Percentiles rank a stretch among this genome's conserved stretches.
These are phyloP conservation scores for Montipora sp. DNA, from an alignment of 64 coral and sea anemone species.

Conservation along the genomic window DNA sequence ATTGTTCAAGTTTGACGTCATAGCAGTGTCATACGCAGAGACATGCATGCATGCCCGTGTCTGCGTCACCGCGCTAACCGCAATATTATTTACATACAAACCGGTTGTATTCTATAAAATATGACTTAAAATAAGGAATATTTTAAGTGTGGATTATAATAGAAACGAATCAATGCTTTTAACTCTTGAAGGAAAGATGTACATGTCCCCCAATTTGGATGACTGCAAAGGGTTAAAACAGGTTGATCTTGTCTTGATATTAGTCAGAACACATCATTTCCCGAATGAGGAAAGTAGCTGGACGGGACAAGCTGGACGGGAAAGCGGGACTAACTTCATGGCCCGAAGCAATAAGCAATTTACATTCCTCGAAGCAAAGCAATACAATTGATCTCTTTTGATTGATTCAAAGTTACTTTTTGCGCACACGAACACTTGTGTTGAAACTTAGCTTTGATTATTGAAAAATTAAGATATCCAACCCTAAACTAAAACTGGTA, in stretches of 20 bases:
- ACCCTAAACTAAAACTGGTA: no score
- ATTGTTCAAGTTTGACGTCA: neutral
- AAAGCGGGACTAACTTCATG: neutral
- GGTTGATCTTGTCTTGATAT: neutral
- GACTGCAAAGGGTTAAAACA: neutral
- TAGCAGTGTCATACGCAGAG: neutral
- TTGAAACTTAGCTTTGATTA: no score
- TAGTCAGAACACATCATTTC: neutral
- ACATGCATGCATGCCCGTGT: neutral
- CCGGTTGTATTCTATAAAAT: neutral
- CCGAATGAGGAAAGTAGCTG: neutral
- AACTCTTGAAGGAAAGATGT: neutral
- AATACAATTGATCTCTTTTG: neutral
- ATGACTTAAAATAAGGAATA: neutral
- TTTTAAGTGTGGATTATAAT: neutral
- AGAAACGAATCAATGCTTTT: neutral
- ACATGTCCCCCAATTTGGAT: neutral
- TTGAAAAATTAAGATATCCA: no score
- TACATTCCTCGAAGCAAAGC: neutral
- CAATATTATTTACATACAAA: neutral
- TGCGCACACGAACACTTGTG: neutral
- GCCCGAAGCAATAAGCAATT: neutral
- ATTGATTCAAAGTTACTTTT: neutral
- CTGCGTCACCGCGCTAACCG: neutral
- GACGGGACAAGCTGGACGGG: neutral